Percentiles rank a stretch among this genome's conserved stretches.
These are phyloP conservation scores for Hippopotamus amphibius DNA, from an alignment of 2,113 vertebrate genomes.

Conservation along the genomic window DNA sequence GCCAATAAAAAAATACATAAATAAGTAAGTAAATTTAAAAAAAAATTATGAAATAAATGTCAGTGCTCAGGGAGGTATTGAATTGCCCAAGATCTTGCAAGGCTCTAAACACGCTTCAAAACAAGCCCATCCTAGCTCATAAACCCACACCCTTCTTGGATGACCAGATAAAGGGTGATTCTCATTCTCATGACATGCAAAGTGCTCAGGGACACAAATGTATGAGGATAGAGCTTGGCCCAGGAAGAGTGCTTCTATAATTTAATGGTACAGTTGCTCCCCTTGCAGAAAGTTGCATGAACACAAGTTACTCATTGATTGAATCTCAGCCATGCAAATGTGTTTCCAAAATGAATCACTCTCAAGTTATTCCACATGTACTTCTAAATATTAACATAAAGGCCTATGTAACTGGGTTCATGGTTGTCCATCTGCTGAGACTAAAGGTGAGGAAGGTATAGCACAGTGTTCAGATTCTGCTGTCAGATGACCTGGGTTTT, in stretches of 20 bases:
- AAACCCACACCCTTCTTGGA: conserved; percentile 68
- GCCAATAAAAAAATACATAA: too few relatives aligned
- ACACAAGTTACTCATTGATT: conserved; percentile 55
- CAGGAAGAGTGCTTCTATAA: conserved; percentile 30
- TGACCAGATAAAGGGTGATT: not conserved
- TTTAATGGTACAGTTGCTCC: conserved; percentile 55
- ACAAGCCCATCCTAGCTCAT: conserved; percentile 37
- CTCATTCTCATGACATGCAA: conserved; percentile 50
- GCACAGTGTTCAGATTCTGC: not conserved
- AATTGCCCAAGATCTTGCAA: conserved; percentile 54
- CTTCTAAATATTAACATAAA: not conserved
- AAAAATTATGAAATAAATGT: conserved; percentile 55
- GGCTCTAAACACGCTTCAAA: conserved; percentile 47
- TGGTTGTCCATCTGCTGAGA: not conserved
- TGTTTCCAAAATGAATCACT: conserved; percentile 69
- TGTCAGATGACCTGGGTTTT: not conserved
- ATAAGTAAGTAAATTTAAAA: too few relatives aligned
- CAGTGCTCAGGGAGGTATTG: not conserved
- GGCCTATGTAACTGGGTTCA: not conserved
- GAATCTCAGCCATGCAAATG: conserved; percentile 49
- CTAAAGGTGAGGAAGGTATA: not conserved
- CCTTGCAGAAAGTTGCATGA: conserved; percentile 52
- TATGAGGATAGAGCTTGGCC: conserved; percentile 71
- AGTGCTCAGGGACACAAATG: conserved; percentile 25
- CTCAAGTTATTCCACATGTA: conserved; percentile 73